Percentiles rank a stretch among this genome's conserved stretches.
Conservation (phyloP, 2,797 vertebrate species). For the Rhyacichthys aspro region DNA sequence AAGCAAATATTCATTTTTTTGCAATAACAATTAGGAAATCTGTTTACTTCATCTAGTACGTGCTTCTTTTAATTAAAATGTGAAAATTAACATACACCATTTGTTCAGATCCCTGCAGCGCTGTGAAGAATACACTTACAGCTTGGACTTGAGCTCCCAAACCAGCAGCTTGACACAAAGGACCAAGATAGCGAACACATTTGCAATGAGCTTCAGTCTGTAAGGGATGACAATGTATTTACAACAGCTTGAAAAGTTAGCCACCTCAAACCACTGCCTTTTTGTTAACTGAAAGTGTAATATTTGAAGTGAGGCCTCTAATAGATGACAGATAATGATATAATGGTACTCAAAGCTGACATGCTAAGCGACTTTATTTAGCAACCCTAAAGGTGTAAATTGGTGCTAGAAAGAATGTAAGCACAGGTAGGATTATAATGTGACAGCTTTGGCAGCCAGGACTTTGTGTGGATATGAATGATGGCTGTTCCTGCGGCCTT, state of each 20-base stretch:
- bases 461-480: constrained; percentile 21
- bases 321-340: constrained; percentile 13
- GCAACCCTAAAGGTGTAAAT: constrained; percentile 54
- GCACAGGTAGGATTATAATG: constrained; percentile 47
- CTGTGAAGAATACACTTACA: constrained; percentile 12
- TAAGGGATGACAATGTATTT: neutral
- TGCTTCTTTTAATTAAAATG: constrained; percentile 21
- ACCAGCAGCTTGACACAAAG: constrained; percentile 25
- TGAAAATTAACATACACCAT: constrained; percentile 1
- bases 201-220: constrained; percentile 14
- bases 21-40: neutral
- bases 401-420: constrained; percentile 38
- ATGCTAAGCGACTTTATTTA: constrained; percentile 45
- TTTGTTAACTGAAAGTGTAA: constrained; percentile 8
- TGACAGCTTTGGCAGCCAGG: constrained; percentile 44
- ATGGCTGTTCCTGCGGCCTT: constrained; percentile 63
- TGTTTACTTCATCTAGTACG: neutral
- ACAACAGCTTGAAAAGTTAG: constrained; percentile 3
- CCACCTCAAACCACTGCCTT: neutral
- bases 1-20: too few species aligned
- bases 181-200: constrained; percentile 20
- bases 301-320: constrained; percentile 2
- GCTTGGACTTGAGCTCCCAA: constrained; percentile 14
- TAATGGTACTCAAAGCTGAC: constrained; percentile 31
- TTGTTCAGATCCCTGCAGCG: constrained; percentile 11